Evolutionary conservation across 1,140 invertebrate genomes (phyloP).

Genomic region (Babylonia areolata): DNA sequence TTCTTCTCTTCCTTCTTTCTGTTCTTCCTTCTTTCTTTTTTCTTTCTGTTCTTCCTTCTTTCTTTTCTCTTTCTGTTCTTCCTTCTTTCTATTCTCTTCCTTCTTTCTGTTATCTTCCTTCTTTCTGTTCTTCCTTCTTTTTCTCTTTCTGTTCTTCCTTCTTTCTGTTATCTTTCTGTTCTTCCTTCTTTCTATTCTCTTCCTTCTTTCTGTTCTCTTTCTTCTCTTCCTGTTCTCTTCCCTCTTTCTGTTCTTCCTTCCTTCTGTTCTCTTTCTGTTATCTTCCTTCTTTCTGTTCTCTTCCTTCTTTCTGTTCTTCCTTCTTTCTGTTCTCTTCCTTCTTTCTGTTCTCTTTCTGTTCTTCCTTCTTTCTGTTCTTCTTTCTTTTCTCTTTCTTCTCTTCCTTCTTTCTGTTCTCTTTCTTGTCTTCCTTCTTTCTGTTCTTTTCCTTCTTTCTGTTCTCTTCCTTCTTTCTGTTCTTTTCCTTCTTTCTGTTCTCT

Average conservation of each 20-base stretch:
- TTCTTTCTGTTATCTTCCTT: neutral
- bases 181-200: neutral
- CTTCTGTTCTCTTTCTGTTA: neutral
- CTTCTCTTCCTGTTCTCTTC: neutral
- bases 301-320: too few species aligned
- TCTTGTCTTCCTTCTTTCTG: neutral
- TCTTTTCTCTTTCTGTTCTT: neutral
- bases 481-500: too few species aligned
- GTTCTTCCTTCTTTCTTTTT: neutral
- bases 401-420: neutral
- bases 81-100: neutral
- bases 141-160: neutral
- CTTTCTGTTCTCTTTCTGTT: neutral
- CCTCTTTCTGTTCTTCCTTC: neutral
- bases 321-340: neutral
- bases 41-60: neutral
- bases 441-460: neutral
- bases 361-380: neutral
- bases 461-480: neutral
- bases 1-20: neutral
- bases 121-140: neutral
- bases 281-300: too few species aligned
- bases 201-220: neutral
- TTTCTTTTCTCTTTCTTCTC: neutral
- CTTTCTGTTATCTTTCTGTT: neutral